phyloP scores from a whole-genome alignment of 2,113 vertebrate species.

The Cryptomyrus ogoouensis region DNA sequence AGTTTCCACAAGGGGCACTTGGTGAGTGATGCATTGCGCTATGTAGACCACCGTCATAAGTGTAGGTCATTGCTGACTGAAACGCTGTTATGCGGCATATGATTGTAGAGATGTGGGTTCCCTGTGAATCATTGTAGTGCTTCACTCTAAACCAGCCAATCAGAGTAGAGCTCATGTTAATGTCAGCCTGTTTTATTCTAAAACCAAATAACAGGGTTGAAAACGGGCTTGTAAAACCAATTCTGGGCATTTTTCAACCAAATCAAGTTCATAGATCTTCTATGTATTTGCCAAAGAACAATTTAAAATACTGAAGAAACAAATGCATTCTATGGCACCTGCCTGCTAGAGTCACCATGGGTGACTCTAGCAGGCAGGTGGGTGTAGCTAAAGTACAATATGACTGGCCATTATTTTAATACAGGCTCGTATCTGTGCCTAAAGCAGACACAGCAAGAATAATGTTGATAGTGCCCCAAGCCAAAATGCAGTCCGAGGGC shows the following conservation, averaged over 20 bases:
- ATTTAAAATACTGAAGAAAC: background rate
- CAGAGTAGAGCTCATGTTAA: background rate
- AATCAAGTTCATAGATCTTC: background rate
- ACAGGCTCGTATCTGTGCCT: background rate
- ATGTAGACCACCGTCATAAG: background rate
- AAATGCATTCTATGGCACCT: background rate
- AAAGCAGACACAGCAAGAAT: constrained; percentile 24
- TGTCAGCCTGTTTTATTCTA: background rate
- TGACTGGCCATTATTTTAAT: background rate
- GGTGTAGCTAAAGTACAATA: background rate
- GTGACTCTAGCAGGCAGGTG: background rate
- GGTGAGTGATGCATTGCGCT: too few species aligned
- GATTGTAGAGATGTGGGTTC: background rate
- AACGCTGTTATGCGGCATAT: background rate
- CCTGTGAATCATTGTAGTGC: background rate
- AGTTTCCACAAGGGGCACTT: background rate
- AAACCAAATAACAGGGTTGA: background rate
- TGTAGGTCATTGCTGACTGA: background rate
- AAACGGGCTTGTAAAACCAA: background rate
- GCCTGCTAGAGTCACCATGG: background rate
- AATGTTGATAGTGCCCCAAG: constrained; percentile 45
- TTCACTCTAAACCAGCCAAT: background rate
- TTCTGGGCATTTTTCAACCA: background rate
- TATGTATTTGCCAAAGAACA: background rate
- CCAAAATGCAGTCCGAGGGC: constrained; percentile 38